Percentiles rank a stretch among this genome's conserved stretches.
phyloP scores from a whole-genome alignment of 2,797 vertebrate genomes.

The Crenuchus spilurus region DNA sequence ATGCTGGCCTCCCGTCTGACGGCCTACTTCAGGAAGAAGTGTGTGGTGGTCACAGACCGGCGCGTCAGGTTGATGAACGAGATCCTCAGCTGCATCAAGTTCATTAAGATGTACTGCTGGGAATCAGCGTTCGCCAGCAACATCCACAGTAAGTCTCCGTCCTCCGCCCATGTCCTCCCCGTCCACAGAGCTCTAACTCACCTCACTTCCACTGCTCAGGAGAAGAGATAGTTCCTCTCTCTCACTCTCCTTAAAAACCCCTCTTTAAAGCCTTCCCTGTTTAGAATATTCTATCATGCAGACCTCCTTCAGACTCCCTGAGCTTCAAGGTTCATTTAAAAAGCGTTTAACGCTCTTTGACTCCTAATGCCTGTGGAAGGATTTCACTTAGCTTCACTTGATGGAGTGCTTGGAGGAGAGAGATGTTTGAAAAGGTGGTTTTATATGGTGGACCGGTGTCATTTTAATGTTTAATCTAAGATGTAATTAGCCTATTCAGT shows the following conservation, averaged over 20 bases:
- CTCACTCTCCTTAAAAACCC: slow-evolving; percentile 62
- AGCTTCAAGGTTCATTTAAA: slow-evolving; percentile 66
- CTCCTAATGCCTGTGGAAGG: slow-evolving; percentile 54
- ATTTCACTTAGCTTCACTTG: slow-evolving; percentile 51
- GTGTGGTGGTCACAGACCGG: slow-evolving; percentile 79
- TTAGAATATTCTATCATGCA: slow-evolving; percentile 51
- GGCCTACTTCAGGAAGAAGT: slow-evolving; percentile 83
- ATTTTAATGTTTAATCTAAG: slow-evolving; percentile 55
- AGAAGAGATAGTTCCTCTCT: not conserved
- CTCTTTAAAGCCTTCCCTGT: slow-evolving; percentile 27
- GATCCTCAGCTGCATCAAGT: slow-evolving; percentile 83
- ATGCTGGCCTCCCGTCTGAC: slow-evolving; percentile 83
- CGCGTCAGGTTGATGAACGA: slow-evolving; percentile 86
- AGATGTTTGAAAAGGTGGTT: slow-evolving; percentile 53
- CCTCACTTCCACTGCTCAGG: slow-evolving; percentile 24
- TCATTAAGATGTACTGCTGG: slow-evolving; percentile 90
- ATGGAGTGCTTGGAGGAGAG: slow-evolving; percentile 55
- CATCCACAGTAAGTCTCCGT: slow-evolving; percentile 74
- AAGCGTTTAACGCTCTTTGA: slow-evolving; percentile 61
- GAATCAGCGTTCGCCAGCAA: slow-evolving; percentile 81
- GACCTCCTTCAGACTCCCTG: slow-evolving; percentile 55
- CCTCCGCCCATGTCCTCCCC: slow-evolving; percentile 22
- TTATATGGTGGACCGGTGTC: slow-evolving; percentile 54
- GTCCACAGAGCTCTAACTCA: slow-evolving; percentile 40
- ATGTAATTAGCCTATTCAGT: slow-evolving; percentile 63